Evolutionary conservation across 2,888 invertebrate genomes (phyloP), one percentile per base, ranked within the genome.

Genomic region (Heliconius aoede): DNA sequence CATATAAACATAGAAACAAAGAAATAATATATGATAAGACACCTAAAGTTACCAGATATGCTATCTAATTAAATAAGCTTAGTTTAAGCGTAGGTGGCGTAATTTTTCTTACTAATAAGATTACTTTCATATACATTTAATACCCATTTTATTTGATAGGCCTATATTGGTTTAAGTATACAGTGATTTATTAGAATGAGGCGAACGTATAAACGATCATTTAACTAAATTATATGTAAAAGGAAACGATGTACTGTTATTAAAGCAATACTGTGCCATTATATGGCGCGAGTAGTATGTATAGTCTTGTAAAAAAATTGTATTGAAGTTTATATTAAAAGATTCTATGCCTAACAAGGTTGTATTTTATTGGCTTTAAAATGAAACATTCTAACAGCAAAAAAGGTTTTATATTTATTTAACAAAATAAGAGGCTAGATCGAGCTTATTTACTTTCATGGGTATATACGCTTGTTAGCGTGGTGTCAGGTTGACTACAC

Each of bases 81-180:
- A 69, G 1, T 55, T 32, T 32, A 69, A 68, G 46, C 46, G 46
- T 26, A 28, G 46, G 26, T 55, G 51, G 51, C 51, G 69, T 24
- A 55, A 69, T 30, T n/a, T 77, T 69, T 69, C 30, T 30, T 68
- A 21, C 46, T 68, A 46, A 68, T 76, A 76, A 36, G 60, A 26
- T 72, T 28, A 36, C 24, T 36, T 36, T 36, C 13, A 5, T 65
- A 65, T 65, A 24, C 36, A 24, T 65, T 65, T 65, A 65, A 65
- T 65, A 65, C 36, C 36, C 15, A 36, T 65, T 65, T 65, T 65
- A 65, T 36, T 65, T 15, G 65, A 40, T 65, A 36, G n/a, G 65
- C 65, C 65, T 65, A 36, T 36, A 65, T 36, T 65, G 65, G 36
- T 4, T 64, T 64, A 64, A 64, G 32, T 36, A 18, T 32, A 36